These are phyloP conservation scores for Patella caerulea DNA, from an alignment of 2,888 invertebrate species.

Conservation along the genomic window DNA sequence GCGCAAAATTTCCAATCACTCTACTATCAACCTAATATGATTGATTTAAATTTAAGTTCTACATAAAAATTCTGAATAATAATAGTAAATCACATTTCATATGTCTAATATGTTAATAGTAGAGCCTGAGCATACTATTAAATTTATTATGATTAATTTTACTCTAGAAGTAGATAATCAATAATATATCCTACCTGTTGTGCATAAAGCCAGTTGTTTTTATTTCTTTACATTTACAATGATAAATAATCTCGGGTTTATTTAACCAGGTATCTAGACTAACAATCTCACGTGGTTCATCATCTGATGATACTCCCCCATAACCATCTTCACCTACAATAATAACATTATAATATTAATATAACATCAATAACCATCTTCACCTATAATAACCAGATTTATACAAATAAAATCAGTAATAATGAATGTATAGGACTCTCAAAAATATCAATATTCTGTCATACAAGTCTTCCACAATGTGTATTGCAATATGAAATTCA, in stretches of 20 bases:
- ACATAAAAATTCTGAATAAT: no score
- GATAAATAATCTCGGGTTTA: conserved; percentile 86
- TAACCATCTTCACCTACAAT: conserved; percentile 49
- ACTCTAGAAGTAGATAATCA: no score
- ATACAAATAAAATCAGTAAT: not conserved
- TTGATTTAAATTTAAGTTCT: no score
- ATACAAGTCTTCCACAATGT: no score
- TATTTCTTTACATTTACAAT: conserved; percentile 93
- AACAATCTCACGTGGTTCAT: conserved; percentile 77
- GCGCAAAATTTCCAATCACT: no score
- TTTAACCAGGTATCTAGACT: conserved; percentile 86
- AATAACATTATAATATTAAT: not conserved
- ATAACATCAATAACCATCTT: not conserved
- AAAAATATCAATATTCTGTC: no score
- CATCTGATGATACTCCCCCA: conserved; percentile 73
- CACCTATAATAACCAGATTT: not conserved
- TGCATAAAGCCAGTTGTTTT: conserved; percentile 90
- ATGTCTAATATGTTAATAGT: no score
- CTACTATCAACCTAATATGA: no score
- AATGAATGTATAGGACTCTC: not conserved
- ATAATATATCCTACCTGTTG: conserved; percentile 75
- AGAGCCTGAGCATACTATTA: no score
- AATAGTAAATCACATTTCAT: no score
- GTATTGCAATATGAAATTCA: no score
- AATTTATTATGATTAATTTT: no score